Conservation (phyloP, 2,888 invertebrate genomes). For the Andrena trimmerana region DNA sequence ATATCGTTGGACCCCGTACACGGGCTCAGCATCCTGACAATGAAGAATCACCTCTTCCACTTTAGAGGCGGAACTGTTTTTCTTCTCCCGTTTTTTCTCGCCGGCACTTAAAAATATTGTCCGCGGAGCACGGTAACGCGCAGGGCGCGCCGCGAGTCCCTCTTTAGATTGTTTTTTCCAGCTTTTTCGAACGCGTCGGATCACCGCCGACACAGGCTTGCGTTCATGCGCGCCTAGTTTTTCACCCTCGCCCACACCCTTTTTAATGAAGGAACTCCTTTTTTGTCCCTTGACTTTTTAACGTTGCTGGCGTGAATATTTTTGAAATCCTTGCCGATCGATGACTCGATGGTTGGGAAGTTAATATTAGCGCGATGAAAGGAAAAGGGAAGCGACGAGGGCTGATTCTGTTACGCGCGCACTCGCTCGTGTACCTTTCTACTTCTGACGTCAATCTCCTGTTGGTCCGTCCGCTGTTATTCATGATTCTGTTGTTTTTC, state of each 20-base stretch:
- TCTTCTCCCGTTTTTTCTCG: neutral
- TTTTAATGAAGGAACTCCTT: too few species aligned
- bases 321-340: too few species aligned
- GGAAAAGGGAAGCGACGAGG: constrained; percentile 18
- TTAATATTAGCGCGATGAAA: too few species aligned
- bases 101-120: constrained; percentile 30
- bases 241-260: too few species aligned
- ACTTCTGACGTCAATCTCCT: constrained; percentile 23
- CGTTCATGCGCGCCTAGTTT: too few species aligned
- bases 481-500: constrained; percentile 33
- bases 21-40: constrained; percentile 10
- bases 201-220: too few species aligned
- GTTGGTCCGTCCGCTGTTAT: constrained; percentile 52
- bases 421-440: constrained; percentile 8
- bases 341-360: too few species aligned
- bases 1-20: constrained; percentile 9
- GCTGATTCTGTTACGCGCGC: constrained; percentile 19
- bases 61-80: constrained; percentile 19
- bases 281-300: too few species aligned
- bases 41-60: constrained; percentile 55
- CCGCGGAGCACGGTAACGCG: constrained; percentile 3
- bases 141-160: too few species aligned
- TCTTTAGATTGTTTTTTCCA: neutral
- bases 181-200: neutral
- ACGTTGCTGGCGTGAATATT: too few species aligned